Conservation (phyloP, 1,140 invertebrate genomes). For the Drosophila parabipectinata region DNA sequence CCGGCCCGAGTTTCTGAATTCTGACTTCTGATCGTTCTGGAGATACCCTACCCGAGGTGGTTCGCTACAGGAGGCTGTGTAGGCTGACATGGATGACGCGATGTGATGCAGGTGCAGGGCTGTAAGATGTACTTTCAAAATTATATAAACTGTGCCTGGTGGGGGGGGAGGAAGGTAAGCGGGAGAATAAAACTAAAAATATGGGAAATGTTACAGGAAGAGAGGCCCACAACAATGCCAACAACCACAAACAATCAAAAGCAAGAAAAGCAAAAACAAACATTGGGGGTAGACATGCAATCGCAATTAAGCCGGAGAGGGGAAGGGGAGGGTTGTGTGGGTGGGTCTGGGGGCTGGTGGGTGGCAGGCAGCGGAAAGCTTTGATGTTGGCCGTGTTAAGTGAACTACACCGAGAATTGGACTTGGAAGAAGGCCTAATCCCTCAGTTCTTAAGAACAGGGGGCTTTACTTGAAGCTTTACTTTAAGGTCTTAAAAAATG, state of each 20-base stretch:
- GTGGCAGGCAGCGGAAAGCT: constrained; percentile 12
- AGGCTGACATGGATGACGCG: constrained; percentile 3
- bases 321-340: neutral
- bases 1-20: neutral
- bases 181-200: neutral
- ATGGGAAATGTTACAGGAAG: constrained; percentile 28
- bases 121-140: constrained; percentile 18
- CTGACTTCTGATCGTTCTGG: too few species aligned
- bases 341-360: neutral
- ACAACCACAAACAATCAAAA: constrained; percentile 37
- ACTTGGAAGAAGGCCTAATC: neutral
- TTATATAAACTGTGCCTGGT: constrained; percentile 24
- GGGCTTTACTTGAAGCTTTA: neutral
- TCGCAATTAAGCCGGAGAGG: constrained; percentile 35
- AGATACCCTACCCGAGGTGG: neutral
- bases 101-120: constrained; percentile 31
- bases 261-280: constrained; percentile 39
- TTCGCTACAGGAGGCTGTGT: neutral
- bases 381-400: constrained; percentile 42
- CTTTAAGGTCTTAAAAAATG: neutral
- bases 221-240: constrained; percentile 27
- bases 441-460: neutral
- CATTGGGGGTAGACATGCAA: constrained; percentile 40
- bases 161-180: too few species aligned
- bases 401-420: constrained; percentile 34